Evolutionary conservation across 92 coral and sea anemone genomes (phyloP).

Genomic region (Scolanthus callimorphus): DNA sequence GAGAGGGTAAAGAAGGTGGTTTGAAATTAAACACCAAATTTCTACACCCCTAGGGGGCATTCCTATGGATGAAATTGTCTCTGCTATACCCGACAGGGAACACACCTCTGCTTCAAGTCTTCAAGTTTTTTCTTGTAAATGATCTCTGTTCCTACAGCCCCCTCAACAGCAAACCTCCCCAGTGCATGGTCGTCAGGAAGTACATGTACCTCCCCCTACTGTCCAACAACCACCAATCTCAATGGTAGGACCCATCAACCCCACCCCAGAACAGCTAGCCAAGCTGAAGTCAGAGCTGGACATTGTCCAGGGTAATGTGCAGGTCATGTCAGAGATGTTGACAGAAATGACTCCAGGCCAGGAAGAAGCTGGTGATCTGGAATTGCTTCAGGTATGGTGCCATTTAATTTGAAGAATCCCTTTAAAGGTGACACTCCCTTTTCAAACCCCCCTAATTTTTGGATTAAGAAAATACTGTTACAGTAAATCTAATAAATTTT

Average conservation of each 20-base stretch:
- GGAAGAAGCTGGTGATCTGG: conserved; percentile 83
- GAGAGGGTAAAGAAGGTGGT: too few relatives aligned
- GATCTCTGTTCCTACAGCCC: conserved; percentile 14
- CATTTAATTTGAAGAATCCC: too few relatives aligned
- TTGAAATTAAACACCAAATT: too few relatives aligned
- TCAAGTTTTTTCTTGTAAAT: too few relatives aligned
- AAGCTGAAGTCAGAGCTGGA: conserved; percentile 91
- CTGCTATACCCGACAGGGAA: too few relatives aligned
- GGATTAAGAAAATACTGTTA: too few relatives aligned
- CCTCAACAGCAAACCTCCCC: conserved; percentile 20
- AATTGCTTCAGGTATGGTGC: conserved; percentile 61
- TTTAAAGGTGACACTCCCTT: too few relatives aligned
- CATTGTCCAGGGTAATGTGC: conserved; percentile 86
- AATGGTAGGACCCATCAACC: conserved; percentile 64
- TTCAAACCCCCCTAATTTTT: too few relatives aligned
- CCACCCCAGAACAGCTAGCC: conserved; percentile 95
- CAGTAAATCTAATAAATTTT: background rate
- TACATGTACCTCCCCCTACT: conserved; percentile 29
- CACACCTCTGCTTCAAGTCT: too few relatives aligned
- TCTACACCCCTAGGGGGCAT: too few relatives aligned
- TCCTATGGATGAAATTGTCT: too few relatives aligned
- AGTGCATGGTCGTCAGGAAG: conserved; percentile 4
- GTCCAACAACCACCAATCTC: conserved; percentile 30
- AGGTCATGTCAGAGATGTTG: conserved; percentile 97
- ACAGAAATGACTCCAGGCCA: conserved; percentile 91